A percentile compares a stretch with the other conserved stretches of the same genome.
Evolutionary conservation across 2,888 invertebrate genomes (phyloP).

Genomic region (Stictocephala bisonia): DNA sequence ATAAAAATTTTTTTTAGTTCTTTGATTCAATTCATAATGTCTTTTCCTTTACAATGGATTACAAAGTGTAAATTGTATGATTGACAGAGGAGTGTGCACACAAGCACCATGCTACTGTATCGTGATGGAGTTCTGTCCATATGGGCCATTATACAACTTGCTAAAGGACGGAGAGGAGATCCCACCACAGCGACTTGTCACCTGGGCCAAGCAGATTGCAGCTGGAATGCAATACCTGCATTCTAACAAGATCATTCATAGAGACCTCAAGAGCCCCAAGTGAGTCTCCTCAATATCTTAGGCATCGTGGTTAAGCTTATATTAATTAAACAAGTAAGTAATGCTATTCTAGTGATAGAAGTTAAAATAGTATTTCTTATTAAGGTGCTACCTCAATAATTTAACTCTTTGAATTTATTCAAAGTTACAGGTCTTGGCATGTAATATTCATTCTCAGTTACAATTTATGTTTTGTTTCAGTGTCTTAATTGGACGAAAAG

Average conservation of each 20-base stretch:
- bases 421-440: background rate
- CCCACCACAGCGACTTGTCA: conserved; percentile 85
- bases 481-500: conserved; percentile 83
- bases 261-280: conserved; percentile 99
- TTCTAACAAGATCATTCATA: conserved; percentile 94
- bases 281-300: conserved; percentile 68
- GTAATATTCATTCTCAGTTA: too few relatives aligned
- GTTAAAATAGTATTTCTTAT: background rate
- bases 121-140: conserved; percentile 98
- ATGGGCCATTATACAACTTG: conserved; percentile 93
- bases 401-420: background rate
- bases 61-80: too few relatives aligned
- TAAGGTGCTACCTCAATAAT: background rate
- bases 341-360: too few relatives aligned
- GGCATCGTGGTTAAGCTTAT: background rate
- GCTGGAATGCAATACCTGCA: conserved; percentile 97
- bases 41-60: too few relatives aligned
- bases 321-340: background rate
- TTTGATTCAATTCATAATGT: too few relatives aligned
- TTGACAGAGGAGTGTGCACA: conserved; percentile 88
- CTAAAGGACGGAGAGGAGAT: conserved; percentile 85
- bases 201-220: conserved; percentile 96
- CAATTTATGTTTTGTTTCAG: conserved; percentile 67
- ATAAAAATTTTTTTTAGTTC: background rate
- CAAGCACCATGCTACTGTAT: conserved; percentile 93